Base-by-base conservation (phyloP, 2,113 vertebrate genomes). In the Chunga burmeisteri region DNA sequence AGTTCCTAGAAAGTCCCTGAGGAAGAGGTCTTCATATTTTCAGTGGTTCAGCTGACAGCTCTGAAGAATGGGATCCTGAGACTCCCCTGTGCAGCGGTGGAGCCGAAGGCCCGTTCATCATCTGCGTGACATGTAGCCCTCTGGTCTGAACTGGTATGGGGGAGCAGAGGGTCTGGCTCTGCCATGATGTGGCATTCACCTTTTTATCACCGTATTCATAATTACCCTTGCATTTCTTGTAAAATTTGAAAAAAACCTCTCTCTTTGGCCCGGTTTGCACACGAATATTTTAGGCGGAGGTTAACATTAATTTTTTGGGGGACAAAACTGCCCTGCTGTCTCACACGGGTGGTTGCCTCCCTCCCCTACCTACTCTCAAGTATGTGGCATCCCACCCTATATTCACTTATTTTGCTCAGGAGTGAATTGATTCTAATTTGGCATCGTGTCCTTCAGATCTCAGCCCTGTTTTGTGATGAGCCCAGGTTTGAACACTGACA, bases 1-100 rank as follows among this genome's bases (percentile, higher is more conserved):
- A 71, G 71, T 96, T 94, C 93, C 67, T 97, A 93, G 94, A 96
- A 97, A 95, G 96, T 94, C 95, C 63, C 94, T 11, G 74, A 90
- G 74, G 92, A 98, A 95, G 55, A 87, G 27, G 68, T 88, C 74
- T 85, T 80, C 17, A 32, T 92, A 74, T 81, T 81, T 92, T 88
- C 56, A 93, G 1, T 40, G 30, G 36, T 30, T 74, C 58, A 93
- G 81, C 36, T 79, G 65, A 66, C 73, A 91, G 52, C 55, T 96
- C 71, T 93, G 70, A 71, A 82, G 66, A 87, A 70, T 59, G 32
- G 38, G 49, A 55, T 12, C 27, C 74, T 86, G 73, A 85, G 74
- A 89, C 82, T 91, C 20, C 21, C 20, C 14, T 23, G 3, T 40
- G 53, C 34, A 72, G 81, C 2, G 3, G 30, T 53, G 58, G 52